Evolutionary conservation across 1,140 invertebrate genomes (phyloP), one percentile per base, ranked within the genome.

Genomic region (Pomacea maculata): DNA sequence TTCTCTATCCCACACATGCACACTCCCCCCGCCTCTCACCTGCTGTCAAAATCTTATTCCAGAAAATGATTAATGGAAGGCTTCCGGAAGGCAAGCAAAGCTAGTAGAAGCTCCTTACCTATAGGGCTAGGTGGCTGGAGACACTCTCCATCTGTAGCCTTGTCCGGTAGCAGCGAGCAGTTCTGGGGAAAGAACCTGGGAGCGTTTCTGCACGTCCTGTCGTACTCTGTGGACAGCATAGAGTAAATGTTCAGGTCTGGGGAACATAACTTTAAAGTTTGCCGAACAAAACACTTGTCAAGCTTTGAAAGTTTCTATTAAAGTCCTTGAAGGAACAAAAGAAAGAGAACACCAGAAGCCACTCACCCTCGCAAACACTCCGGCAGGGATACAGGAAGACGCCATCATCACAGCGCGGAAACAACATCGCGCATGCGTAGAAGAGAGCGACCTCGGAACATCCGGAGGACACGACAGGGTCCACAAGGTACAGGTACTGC

Each of bases 401-500:
- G 4, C 74, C 82, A 19, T 70, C 54, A 21, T 72, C 82, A 67
- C 82, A 83, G 57, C 34, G 52, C 29, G 82, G 82, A 63, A 83
- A 83, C 25, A 80, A 12, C 65, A 83, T 71, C 12, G 65, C 55
- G 68, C 82, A 83, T 45, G 73, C 14, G 70, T 83, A 83, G 75
- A 80, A 80, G 7, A 80, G 61, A 45, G 78, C 75, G 25, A 63
- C 21, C 52, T 64, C 19, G 10, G 71, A 52, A 55, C 82, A 83
- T 8, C 82, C 78, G 21, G 57, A 21, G 15, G 75, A 72, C 25
- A 73, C 75, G 19, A 63, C 65, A 1, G 54, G 54, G 19, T 81
- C 65, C n/a, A 57, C 67, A 34, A 72, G 78, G 0, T 61, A 34
- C 25, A 72, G 61, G 57, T 73, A 81, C 52, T 61, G 55, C n/a